A percentile compares a stretch with the other conserved stretches of the same genome.
These are phyloP conservation scores for Chionodraco myersi DNA, from an alignment of 2,113 vertebrate species.

Conservation along the genomic window DNA sequence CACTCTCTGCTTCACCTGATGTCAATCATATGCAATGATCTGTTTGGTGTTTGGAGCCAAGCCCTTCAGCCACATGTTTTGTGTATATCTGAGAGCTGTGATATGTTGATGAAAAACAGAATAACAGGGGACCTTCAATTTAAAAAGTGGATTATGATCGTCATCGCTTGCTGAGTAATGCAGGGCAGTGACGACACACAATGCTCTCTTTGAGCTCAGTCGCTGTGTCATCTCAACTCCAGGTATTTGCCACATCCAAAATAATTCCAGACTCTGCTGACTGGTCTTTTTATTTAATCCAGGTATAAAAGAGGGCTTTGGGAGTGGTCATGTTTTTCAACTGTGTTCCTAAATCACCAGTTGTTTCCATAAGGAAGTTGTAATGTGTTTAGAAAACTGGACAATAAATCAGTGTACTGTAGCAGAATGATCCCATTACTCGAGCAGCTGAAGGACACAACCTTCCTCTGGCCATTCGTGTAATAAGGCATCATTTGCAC, in stretches of 20 bases:
- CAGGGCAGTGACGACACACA: slow-evolving; percentile 20
- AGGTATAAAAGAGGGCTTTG: not conserved
- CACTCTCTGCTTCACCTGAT: not conserved
- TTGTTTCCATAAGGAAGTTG: slow-evolving; percentile 32
- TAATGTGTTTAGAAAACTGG: slow-evolving; percentile 27
- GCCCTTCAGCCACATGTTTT: no score
- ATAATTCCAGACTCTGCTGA: slow-evolving; percentile 35
- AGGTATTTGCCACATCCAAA: slow-evolving; percentile 45
- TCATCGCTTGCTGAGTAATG: not conserved
- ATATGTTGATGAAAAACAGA: no score
- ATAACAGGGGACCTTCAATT: no score
- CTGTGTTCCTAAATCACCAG: slow-evolving; percentile 20
- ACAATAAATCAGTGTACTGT: slow-evolving; percentile 19
- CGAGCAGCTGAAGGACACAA: not conserved
- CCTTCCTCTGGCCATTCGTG: not conserved
- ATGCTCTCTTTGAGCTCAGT: slow-evolving; percentile 17
- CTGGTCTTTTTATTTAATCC: slow-evolving; percentile 8
- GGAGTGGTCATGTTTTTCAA: slow-evolving; percentile 32
- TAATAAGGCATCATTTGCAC: slow-evolving; percentile 3
- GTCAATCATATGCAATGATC: no score
- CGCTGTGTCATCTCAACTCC: slow-evolving; percentile 22
- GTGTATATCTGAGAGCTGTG: no score
- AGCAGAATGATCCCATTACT: slow-evolving; percentile 11
- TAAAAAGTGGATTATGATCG: slow-evolving; percentile 8
- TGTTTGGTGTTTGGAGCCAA: no score